A percentile compares a stretch with the other conserved stretches of the same genome.
phyloP scores from a whole-genome alignment of 2,797 vertebrate species.

The Atherinosoma microstoma region DNA sequence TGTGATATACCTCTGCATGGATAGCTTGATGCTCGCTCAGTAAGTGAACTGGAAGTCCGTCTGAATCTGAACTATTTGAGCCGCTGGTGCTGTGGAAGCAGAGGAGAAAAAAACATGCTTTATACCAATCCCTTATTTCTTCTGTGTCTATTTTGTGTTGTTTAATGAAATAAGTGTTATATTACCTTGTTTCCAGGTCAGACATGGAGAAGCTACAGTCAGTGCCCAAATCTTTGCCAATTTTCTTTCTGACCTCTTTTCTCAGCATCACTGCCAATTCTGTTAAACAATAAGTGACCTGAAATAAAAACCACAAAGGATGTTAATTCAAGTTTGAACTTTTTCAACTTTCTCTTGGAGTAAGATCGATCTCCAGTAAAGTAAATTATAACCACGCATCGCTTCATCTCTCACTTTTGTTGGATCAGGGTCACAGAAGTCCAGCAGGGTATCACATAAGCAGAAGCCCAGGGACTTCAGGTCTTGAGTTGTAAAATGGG shows the following conservation, averaged over 20 bases:
- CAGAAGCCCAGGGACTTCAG: slow-evolving; percentile 89
- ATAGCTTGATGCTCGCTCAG: slow-evolving; percentile 59
- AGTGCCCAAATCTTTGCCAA: slow-evolving; percentile 73
- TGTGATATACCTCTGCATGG: slow-evolving; percentile 46
- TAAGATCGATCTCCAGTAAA: neutral
- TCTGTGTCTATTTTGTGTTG: neutral
- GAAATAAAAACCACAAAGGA: slow-evolving; percentile 26
- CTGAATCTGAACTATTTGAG: slow-evolving; percentile 91
- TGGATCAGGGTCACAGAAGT: slow-evolving; percentile 90
- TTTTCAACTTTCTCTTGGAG: neutral
- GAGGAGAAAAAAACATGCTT: slow-evolving; percentile 28
- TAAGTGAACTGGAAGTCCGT: slow-evolving; percentile 84
- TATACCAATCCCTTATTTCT: neutral
- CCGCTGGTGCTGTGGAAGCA: slow-evolving; percentile 88
- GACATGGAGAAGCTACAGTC: slow-evolving; percentile 82
- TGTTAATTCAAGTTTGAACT: neutral
- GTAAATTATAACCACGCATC: neutral
- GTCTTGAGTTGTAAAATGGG: slow-evolving; percentile 89
- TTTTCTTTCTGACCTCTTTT: slow-evolving; percentile 75
- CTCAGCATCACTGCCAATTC: slow-evolving; percentile 81
- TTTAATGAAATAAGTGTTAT: neutral
- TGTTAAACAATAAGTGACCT: slow-evolving; percentile 86
- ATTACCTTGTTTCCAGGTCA: slow-evolving; percentile 93
- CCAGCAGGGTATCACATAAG: slow-evolving; percentile 93
- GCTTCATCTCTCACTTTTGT: slow-evolving; percentile 83